Conservation (phyloP, 2,797 vertebrate genomes). For the Amniataba percoides region DNA sequence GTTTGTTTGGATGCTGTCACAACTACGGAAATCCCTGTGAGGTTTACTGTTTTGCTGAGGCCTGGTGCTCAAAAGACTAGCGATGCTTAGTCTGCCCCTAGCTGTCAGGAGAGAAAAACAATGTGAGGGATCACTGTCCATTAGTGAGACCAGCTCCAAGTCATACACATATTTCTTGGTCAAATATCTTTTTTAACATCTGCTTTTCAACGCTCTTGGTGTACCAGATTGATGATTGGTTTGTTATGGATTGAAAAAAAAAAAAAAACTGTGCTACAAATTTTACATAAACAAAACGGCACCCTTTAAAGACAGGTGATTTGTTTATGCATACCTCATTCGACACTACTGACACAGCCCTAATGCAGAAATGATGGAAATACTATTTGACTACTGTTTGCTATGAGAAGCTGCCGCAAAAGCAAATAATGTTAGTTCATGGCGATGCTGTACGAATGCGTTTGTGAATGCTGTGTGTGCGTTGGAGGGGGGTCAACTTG, state of each 20-base stretch:
- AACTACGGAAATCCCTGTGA: slow-evolving; percentile 72
- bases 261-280: not conserved
- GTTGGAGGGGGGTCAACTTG: slow-evolving; percentile 53
- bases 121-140: slow-evolving; percentile 75
- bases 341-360: slow-evolving; percentile 3
- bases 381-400: slow-evolving; percentile 46
- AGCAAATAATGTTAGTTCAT: slow-evolving; percentile 10
- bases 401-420: slow-evolving; percentile 30
- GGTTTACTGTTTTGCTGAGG: slow-evolving; percentile 73
- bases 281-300: slow-evolving; percentile 49
- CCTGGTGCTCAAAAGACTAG: slow-evolving; percentile 60
- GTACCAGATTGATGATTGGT: not conserved
- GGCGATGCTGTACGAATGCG: slow-evolving; percentile 7
- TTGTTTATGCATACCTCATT: slow-evolving; percentile 11
- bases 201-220: slow-evolving; percentile 10
- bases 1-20: slow-evolving; percentile 77
- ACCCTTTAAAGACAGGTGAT: slow-evolving; percentile 39
- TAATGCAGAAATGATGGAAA: slow-evolving; percentile 58
- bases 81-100: slow-evolving; percentile 66
- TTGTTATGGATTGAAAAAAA: slow-evolving; percentile 16
- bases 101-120: slow-evolving; percentile 74
- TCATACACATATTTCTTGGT: slow-evolving; percentile 47
- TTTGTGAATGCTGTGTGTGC: slow-evolving; percentile 21
- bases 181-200: slow-evolving; percentile 28
- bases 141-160: slow-evolving; percentile 63